Base-by-base conservation (phyloP, 2,888 invertebrate genomes). In the Hartigia nigra region DNA sequence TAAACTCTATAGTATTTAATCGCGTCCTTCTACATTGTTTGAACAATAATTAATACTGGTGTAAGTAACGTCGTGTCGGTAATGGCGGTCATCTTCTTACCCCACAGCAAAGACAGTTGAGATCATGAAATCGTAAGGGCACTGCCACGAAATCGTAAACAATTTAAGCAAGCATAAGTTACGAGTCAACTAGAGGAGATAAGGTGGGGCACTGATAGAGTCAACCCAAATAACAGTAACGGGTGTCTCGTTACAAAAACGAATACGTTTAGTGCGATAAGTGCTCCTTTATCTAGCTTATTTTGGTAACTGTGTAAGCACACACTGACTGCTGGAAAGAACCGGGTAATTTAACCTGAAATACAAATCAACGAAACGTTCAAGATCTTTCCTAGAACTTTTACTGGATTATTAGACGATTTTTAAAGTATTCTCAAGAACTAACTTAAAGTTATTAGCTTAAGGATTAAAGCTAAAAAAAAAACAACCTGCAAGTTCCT, bases 121-220 rank as follows among this genome's bases (percentile, higher is more conserved):
- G 55, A 55, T 23, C 23, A 34, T n/a, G 32, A 12, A 72, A 34
- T 72, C 12, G 32, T 72, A 72, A 72, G 72, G 72, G 72, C 72
- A 12, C 31, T 72, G 34, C 12, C 12, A 31, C 23, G 32, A 34
- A 31, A 72, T 72, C 72, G n/a, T 72, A 72, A 72, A 72, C 34
- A 72, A 72, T 72, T 72, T 72, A 72, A 72, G 72, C 72, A 72
- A 34, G 34, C 72, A 31, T 34, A 9, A 72, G 31, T 72, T 31
- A 72, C 72, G 14, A 31, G 9, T 31, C 34, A 12, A 34, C 72
- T 32, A 23, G 72, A 70, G 31, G 11, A 31, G 72, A 72, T 72
- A 72, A 72, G 72, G 72, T 31, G 72, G 4, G 32, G 12, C 31
- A 34, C 72, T 72, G 72, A 72, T 72, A 72, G 32, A 72, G 72